These are phyloP conservation scores for Venturia canescens DNA, from an alignment of 1,140 invertebrate genomes.

Conservation along the genomic window DNA sequence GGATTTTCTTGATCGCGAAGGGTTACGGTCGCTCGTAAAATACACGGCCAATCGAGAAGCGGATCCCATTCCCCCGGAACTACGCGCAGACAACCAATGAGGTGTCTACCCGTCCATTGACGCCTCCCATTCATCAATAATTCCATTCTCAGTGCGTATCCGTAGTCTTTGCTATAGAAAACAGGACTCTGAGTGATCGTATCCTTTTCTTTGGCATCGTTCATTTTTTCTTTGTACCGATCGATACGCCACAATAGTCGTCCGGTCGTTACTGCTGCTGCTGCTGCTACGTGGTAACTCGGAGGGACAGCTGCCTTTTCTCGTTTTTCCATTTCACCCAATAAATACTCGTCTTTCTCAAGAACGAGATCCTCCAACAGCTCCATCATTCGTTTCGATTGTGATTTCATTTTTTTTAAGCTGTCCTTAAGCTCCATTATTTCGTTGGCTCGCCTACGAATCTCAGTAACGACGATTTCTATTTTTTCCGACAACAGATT, in stretches of 20 bases:
- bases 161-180: slow-evolving; percentile 83
- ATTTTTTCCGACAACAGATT: slow-evolving; percentile 54
- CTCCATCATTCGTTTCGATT: slow-evolving; percentile 60
- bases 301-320: no score
- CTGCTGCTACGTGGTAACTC: no score
- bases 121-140: slow-evolving; percentile 84
- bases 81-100: slow-evolving; percentile 82
- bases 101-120: slow-evolving; percentile 84
- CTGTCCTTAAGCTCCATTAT: slow-evolving; percentile 43
- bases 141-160: slow-evolving; percentile 83
- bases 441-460: slow-evolving; percentile 41
- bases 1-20: slow-evolving; percentile 80
- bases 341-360: slow-evolving; percentile 16
- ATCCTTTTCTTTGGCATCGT: slow-evolving; percentile 81
- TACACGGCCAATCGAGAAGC: slow-evolving; percentile 83
- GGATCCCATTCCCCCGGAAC: slow-evolving; percentile 83
- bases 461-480: slow-evolving; percentile 50
- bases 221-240: slow-evolving; percentile 81
- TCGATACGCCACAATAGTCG: slow-evolving; percentile 84
- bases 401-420: slow-evolving; percentile 60
- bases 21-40: slow-evolving; percentile 79
- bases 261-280: slow-evolving; percentile 69
- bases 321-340: not conserved
- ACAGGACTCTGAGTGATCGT: slow-evolving; percentile 80
- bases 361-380: slow-evolving; percentile 61